These are phyloP conservation scores for Prunella fulvescens DNA, from an alignment of 2,113 vertebrate species.

Conservation along the genomic window DNA sequence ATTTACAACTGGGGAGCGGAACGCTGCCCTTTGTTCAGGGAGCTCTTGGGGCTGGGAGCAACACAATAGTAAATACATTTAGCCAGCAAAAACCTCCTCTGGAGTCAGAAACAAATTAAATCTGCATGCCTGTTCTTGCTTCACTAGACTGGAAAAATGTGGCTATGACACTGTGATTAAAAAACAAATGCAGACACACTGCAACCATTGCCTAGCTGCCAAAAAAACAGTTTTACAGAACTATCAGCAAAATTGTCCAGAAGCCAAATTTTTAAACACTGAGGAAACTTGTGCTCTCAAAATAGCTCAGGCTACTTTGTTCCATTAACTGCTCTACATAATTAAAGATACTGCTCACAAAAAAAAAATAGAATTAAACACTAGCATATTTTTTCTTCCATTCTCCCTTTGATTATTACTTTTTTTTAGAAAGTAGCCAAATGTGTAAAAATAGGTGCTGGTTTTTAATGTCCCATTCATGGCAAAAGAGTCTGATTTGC, in stretches of 20 bases:
- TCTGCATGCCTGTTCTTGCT: slow-evolving; percentile 15
- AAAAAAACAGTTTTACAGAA: slow-evolving; percentile 26
- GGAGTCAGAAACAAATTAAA: slow-evolving; percentile 27
- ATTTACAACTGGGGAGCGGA: background rate
- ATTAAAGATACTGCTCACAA: background rate
- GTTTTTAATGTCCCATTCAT: background rate
- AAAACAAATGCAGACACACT: slow-evolving; percentile 1
- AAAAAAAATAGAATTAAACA: background rate
- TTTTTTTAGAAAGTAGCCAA: background rate
- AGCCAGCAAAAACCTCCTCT: background rate
- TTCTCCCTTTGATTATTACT: background rate
- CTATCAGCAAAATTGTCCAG: slow-evolving; percentile 38
- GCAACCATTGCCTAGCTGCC: background rate
- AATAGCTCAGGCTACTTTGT: slow-evolving; percentile 11
- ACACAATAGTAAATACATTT: background rate
- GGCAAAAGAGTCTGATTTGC: background rate
- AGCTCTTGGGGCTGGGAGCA: background rate
- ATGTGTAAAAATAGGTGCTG: background rate
- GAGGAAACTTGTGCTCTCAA: background rate
- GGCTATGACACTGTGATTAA: slow-evolving; percentile 39
- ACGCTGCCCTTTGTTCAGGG: background rate
- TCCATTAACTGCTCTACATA: background rate
- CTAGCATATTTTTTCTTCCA: background rate
- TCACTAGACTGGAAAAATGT: slow-evolving; percentile 41
- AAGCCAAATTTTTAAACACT: slow-evolving; percentile 29